Evolutionary conservation across 2,797 vertebrate species (phyloP).

Genomic region (Bradypus variegatus): DNA sequence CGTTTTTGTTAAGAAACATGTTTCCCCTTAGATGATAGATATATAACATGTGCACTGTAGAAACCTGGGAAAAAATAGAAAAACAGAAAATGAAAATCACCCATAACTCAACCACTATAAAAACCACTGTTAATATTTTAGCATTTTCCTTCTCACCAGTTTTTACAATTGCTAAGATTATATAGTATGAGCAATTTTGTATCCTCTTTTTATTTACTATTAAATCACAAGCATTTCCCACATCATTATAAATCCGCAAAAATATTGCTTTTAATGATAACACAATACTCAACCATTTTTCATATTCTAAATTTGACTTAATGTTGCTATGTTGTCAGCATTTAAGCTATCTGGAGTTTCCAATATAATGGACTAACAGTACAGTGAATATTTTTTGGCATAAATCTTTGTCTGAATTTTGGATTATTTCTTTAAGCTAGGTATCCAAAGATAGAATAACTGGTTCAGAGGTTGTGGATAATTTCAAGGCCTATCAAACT

Average conservation of each 20-base stretch:
- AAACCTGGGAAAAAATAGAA: neutral
- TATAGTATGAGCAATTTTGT: neutral
- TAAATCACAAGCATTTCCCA: neutral
- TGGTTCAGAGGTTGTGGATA: constrained; percentile 1
- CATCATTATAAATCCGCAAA: neutral
- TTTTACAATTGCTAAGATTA: neutral
- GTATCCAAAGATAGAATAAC: neutral
- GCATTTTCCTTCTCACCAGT: neutral
- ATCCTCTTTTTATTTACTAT: neutral
- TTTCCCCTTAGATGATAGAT: neutral
- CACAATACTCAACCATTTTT: neutral
- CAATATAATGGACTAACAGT: neutral
- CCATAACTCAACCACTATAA: neutral
- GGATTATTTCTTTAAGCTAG: constrained; percentile 9
- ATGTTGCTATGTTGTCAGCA: neutral
- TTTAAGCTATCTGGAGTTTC: neutral
- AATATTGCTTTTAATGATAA: constrained; percentile 27
- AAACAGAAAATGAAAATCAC: neutral
- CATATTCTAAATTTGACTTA: constrained; percentile 7
- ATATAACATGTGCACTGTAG: neutral
- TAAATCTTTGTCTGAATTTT: constrained; percentile 22
- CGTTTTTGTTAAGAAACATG: neutral
- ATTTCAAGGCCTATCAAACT: constrained; percentile 25
- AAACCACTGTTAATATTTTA: neutral
- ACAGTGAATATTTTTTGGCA: neutral